Base-by-base conservation (phyloP, 2,888 invertebrate species). In the Chrysolina americana region DNA sequence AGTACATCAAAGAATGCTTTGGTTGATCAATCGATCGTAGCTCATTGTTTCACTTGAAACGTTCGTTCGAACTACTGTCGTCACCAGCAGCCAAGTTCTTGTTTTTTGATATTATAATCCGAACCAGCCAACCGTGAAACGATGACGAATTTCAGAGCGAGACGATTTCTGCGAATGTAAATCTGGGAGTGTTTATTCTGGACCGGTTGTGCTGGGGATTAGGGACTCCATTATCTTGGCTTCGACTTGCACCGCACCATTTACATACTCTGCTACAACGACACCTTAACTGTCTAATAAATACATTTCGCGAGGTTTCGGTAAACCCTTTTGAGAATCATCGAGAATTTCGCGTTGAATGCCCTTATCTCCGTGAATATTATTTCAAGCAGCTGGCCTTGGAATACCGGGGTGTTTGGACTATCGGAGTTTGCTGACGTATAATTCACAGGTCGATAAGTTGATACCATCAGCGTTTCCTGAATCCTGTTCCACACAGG, bases 141-240 rank as follows among this genome's bases (percentile, higher is more conserved):
- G 69, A 75, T 76, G 71, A 75, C 74, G 76, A 79, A 76, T 80
- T 80, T 77, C 72, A 65, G 69, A 71, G 74, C 23, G 64, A 64
- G 74, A 69, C 76, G 68, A 70, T 65, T 73, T 74, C 75, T 76
- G 73, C 77, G 78, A 83, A 83, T 84, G 84, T 82, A 85, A 85
- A 84, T 83, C 82, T 81, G 78, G 76, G 81, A 81, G 80, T 84
- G 83, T 85, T 84, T 84, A 83, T 83, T 83, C 83, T 83, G 81
- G 82, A 81, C 82, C 81, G 82, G 83, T 81, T 81, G 80, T 81
- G 82, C 81, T 76, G 76, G 77, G 84, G 84, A 82, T 84, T 84
- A 83, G 80, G 83, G 81, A 84, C 82, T 84, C 84, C 84, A 84
- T 84, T 84, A 83, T 84, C 83, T 83, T 78, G 79, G 82, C 81